These are phyloP conservation scores for Haliclona indistincta DNA, from an alignment of 37 sponge, comb jelly and placozoan genomes.

Conservation along the genomic window DNA sequence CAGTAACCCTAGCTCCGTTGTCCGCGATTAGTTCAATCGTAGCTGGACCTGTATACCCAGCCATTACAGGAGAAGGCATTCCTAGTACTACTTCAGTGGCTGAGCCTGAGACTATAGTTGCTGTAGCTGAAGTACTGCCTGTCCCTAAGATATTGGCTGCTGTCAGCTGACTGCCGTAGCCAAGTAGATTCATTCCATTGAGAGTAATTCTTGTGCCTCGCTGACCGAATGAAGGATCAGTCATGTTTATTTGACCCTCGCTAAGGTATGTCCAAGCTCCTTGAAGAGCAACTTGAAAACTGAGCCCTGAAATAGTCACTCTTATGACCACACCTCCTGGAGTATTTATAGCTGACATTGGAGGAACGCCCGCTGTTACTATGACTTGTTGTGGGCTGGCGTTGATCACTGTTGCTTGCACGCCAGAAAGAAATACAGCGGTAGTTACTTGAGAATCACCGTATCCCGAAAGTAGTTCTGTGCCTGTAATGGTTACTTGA, in stretches of 20 bases:
- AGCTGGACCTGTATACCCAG: conserved; percentile 1
- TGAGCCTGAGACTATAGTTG: not conserved
- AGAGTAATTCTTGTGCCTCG: conserved; percentile 54
- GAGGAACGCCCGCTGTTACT: conserved; percentile 21
- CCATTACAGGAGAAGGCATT: not conserved
- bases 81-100: conserved; percentile 14
- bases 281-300: conserved; percentile 11
- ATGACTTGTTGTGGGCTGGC: not conserved
- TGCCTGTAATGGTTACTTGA: conserved; percentile 64
- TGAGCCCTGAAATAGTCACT: not conserved
- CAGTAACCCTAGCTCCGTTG: conserved; percentile 48
- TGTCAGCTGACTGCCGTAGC: conserved; percentile 38
- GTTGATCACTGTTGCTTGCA: conserved; percentile 25
- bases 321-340: not conserved
- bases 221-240: conserved; percentile 61
- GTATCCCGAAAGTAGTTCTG: conserved; percentile 52
- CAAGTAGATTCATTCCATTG: conserved; percentile 59
- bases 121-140: conserved; percentile 10
- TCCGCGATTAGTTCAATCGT: conserved; percentile 38
- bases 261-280: conserved; percentile 40
- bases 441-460: not conserved
- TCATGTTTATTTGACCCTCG: conserved; percentile 32
- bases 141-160: not conserved
- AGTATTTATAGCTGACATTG: not conserved
- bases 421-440: conserved; percentile 34